Conservation (phyloP, 2,888 invertebrate genomes). For the Melinopterus prodromus region DNA sequence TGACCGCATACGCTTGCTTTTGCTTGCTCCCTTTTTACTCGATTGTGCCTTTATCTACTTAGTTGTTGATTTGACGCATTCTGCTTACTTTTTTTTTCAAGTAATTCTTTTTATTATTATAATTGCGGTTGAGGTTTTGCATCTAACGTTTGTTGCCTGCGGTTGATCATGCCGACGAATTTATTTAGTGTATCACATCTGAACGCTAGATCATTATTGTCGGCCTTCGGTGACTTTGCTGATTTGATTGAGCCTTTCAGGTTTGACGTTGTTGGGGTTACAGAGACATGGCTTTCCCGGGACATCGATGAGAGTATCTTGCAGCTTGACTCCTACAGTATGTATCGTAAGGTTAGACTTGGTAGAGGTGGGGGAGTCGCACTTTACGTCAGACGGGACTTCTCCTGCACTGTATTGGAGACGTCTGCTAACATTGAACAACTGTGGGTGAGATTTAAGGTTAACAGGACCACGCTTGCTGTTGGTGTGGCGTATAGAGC, state of each 20-base stretch:
- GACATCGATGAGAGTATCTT: neutral
- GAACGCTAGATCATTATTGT: constrained; percentile 8
- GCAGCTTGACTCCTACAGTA: neutral
- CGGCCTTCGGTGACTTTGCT: neutral
- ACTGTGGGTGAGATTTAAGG: constrained; percentile 7
- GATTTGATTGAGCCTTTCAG: neutral
- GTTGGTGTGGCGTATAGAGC: constrained; percentile 17
- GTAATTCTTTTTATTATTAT: too few species aligned
- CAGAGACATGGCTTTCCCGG: neutral
- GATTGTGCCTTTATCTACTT: too few species aligned
- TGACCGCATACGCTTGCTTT: too few species aligned
- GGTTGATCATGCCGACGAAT: too few species aligned
- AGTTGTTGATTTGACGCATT: too few species aligned
- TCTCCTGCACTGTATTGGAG: constrained; percentile 5
- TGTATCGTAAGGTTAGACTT: constrained; percentile 9
- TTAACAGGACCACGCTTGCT: neutral
- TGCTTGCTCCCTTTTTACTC: too few species aligned
- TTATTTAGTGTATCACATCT: neutral
- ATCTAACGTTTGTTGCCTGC: too few species aligned
- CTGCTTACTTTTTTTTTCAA: too few species aligned
- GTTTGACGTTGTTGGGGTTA: neutral
- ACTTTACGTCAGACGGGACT: neutral
- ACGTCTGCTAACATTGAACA: neutral
- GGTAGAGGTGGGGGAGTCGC: neutral
- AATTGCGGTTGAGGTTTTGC: too few species aligned